Evolutionary conservation across 1,140 invertebrate genomes (phyloP), one percentile per base, ranked within the genome.

Genomic region (Drosophila nebulosa): DNA sequence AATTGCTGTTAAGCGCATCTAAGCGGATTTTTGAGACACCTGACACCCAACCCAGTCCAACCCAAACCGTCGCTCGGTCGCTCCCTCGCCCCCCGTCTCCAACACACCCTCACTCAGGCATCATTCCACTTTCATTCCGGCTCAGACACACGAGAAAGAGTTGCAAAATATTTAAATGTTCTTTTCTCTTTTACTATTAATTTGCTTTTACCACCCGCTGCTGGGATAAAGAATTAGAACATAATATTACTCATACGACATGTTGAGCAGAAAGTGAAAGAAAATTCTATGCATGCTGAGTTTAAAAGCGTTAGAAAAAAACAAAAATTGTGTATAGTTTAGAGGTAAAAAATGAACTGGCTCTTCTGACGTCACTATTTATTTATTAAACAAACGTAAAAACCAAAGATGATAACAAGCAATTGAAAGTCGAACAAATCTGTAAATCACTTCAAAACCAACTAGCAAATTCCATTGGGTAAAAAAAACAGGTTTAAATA

Each of bases 1-100:
- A 88, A 88, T 88, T 83, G 83, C 83, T 86, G 83, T 74, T 88
- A 83, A 86, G 83, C 83, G 78, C 78, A 85, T 78, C 65, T 85
- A 71, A 70, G 64, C 71, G 83, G 81, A 86, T 86, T 86, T 88
- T 64, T 58, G 56, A 65, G 74, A 72, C 81, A 86, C 77, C 67
- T 51, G 16, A 26, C n/a, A 50, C 5, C 21, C 9, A 4, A 1
- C 21, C 22, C n/a, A n/a, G n/a, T n/a, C n/a, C n/a, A n/a, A n/a
- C n/a, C n/a, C n/a, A n/a, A n/a, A n/a, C n/a, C n/a, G n/a, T n/a
- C n/a, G n/a, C n/a, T n/a, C n/a, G n/a, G n/a, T n/a, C n/a, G n/a
- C n/a, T 1, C n/a, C 14, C 6, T 9, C 5, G 5, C n/a, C 36
- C 12, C 36, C 36, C 14, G 9, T 14, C 36, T 14, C 36, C 16